A percentile compares a stretch with the other conserved stretches of the same genome.
These are phyloP conservation scores for Polydesmus complanatus DNA, from an alignment of 2,888 invertebrate species.

Conservation along the genomic window DNA sequence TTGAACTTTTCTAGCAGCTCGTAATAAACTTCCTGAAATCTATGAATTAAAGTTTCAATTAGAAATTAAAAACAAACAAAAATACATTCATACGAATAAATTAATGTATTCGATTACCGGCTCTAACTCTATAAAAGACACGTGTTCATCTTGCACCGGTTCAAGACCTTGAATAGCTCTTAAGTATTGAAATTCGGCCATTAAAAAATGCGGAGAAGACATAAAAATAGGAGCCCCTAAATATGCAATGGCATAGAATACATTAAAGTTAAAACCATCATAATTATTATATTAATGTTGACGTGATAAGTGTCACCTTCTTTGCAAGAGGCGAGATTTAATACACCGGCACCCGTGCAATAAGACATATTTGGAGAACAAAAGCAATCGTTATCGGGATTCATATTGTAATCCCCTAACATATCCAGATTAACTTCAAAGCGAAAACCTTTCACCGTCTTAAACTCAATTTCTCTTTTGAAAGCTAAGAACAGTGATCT, in stretches of 20 bases:
- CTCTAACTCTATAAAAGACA: slow-evolving; percentile 8
- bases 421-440: not conserved
- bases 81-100: too few relatives aligned
- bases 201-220: slow-evolving; percentile 17
- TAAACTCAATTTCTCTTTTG: slow-evolving; percentile 2
- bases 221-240: slow-evolving; percentile 15
- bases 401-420: slow-evolving; percentile 11
- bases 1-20: slow-evolving; percentile 9
- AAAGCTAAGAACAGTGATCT: slow-evolving; percentile 8
- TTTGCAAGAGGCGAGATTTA: slow-evolving; percentile 7
- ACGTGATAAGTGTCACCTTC: not conserved
- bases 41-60: not conserved
- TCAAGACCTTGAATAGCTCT: slow-evolving; percentile 13
- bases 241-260: not conserved
- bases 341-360: slow-evolving; percentile 6
- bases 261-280: not conserved
- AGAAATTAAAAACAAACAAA: too few relatives aligned
- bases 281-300: too few relatives aligned
- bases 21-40: slow-evolving; percentile 8
- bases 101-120: slow-evolving; percentile 11
- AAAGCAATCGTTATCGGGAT: slow-evolving; percentile 11
- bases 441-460: slow-evolving; percentile 4
- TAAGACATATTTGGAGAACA: slow-evolving; percentile 7
- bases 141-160: slow-evolving; percentile 10
- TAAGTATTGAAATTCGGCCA: slow-evolving; percentile 3